phyloP scores from a whole-genome alignment of 2,797 vertebrate genomes.

The Alosa sapidissima region DNA sequence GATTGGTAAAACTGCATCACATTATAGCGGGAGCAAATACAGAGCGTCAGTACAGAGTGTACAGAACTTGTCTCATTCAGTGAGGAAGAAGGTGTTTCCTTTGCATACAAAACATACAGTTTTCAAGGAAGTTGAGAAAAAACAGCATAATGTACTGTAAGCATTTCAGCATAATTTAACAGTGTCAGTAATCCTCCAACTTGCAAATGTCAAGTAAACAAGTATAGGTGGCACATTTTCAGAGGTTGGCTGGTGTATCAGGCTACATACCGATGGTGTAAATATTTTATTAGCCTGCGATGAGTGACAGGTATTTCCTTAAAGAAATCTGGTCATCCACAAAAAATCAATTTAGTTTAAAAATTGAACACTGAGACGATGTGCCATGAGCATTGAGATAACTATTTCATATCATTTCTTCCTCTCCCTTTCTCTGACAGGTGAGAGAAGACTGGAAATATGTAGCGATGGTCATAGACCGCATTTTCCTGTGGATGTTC shows the following conservation, averaged over 20 bases:
- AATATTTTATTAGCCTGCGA: slow-evolving; percentile 35
- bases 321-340: slow-evolving; percentile 34
- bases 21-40: neutral
- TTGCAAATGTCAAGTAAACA: neutral
- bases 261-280: neutral
- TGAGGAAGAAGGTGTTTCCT: neutral
- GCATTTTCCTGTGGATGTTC: slow-evolving; percentile 89
- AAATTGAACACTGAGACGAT: slow-evolving; percentile 33
- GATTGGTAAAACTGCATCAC: slow-evolving; percentile 7
- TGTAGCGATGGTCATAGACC: slow-evolving; percentile 85
- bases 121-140: neutral
- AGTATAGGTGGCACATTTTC: neutral
- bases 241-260: neutral
- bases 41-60: too few relatives aligned
- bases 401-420: slow-evolving; percentile 27
- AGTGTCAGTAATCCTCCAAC: neutral
- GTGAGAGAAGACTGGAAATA: slow-evolving; percentile 89
- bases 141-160: slow-evolving; percentile 24
- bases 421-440: slow-evolving; percentile 60
- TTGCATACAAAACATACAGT: neutral
- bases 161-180: neutral
- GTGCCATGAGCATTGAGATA: slow-evolving; percentile 34
- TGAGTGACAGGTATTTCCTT: slow-evolving; percentile 29
- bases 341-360: slow-evolving; percentile 41
- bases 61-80: neutral